Evolutionary conservation across 92 coral and sea anemone species (phyloP), one percentile per base, ranked within the genome.

Genomic region (Epizoanthus stellaris): DNA sequence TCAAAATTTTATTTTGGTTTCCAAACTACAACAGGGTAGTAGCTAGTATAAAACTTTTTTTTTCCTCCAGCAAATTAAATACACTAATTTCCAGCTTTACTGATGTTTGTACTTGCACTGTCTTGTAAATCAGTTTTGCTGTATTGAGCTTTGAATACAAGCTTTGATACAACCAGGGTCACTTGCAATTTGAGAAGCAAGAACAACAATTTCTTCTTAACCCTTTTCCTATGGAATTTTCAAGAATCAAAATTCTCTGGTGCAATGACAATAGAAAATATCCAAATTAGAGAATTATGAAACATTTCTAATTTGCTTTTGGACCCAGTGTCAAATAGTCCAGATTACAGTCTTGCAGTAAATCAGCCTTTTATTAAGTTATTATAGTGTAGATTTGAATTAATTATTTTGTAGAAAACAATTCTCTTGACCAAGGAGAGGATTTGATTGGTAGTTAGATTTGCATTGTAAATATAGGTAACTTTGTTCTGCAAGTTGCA

Each of bases 1-100:
- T 49, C 70, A 17, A 61, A 34, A 14, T 20, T 63, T 77, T 79
- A 79, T 62, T 79, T 79, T 79, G 83, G 83, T 79, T 79, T 79
- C 83, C 17, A 79, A 79, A 79, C 65, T 79, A 43, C 45, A 17
- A 63, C 23, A 11, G 70, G 71, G 52, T 62, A 16, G 23, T 57
- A 7, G 49, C 49, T 43, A 14, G 36, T 75, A 34, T 56, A 30
- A 61, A 75, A 19, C 8, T 58, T 20, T 39, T n/a, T 30, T 67
- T 49, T 49, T 49, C 54, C 10, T 49, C 54, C 54, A 43, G 49
- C 49, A 43, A 43, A 30, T 30, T 30, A 30, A 30, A 7, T 43
- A 43, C 49, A 43, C 49, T 61, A 40, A 19, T 36, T 40, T 12
- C 38, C 63, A 14, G 7, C 21, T 6, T 34, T 34, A n/a, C 42